A percentile compares a stretch with the other conserved stretches of the same genome.
phyloP scores from a whole-genome alignment of 2,888 invertebrate species.

The Yponomeuta evonymella region DNA sequence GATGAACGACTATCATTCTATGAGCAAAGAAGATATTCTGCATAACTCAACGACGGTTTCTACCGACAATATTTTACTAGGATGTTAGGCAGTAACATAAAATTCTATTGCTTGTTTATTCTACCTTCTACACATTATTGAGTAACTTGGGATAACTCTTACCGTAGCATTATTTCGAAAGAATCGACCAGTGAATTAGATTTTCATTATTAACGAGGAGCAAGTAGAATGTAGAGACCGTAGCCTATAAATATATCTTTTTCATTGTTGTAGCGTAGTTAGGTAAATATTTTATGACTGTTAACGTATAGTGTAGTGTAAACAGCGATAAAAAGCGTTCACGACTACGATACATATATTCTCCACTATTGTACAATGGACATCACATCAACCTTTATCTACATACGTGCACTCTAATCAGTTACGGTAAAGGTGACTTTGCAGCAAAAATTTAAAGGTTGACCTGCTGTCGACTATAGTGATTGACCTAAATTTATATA shows the following conservation, averaged over 20 bases:
- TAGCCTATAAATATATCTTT: conserved; percentile 29
- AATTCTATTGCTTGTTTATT: conserved; percentile 10
- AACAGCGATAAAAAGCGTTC: not conserved
- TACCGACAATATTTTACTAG: conserved; percentile 68
- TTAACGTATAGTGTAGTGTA: not conserved
- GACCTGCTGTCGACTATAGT: too few relatives aligned
- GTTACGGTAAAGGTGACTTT: too few relatives aligned
- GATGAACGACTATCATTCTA: conserved; percentile 68
- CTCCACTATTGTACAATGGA: too few relatives aligned
- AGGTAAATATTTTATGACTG: conserved; percentile 5
- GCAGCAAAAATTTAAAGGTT: too few relatives aligned
- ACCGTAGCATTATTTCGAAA: conserved; percentile 7
- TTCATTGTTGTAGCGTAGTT: conserved; percentile 33
- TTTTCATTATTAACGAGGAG: conserved; percentile 9
- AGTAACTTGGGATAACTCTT: not conserved
- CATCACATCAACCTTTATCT: too few relatives aligned
- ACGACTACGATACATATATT: not conserved
- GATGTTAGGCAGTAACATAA: conserved; percentile 25
- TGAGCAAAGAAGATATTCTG: conserved; percentile 66
- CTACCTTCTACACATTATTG: not conserved
- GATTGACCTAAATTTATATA: not conserved
- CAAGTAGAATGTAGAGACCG: conserved; percentile 21
- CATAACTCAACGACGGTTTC: conserved; percentile 64
- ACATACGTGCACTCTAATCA: too few relatives aligned
- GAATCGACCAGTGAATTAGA: conserved; percentile 14